phyloP scores from a whole-genome alignment of 1,140 invertebrate species.

The Hyphantria cunea region DNA sequence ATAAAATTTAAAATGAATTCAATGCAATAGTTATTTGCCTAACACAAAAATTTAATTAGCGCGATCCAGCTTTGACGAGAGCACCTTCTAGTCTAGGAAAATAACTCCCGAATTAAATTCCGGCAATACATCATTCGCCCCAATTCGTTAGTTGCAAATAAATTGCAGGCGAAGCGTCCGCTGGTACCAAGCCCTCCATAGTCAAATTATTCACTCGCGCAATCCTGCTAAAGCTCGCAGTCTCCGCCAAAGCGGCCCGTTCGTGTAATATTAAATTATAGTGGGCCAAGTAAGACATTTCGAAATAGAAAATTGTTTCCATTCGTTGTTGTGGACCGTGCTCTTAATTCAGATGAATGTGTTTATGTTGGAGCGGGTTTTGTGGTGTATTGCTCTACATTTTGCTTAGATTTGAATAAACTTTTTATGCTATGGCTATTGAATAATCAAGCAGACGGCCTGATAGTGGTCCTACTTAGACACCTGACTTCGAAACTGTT shows the following conservation, averaged over 20 bases:
- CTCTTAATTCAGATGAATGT: slow-evolving; percentile 29
- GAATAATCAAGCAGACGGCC: too few species aligned
- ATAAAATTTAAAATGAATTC: too few species aligned
- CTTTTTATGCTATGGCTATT: too few species aligned
- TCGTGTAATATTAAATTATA: slow-evolving; percentile 79
- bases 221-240: slow-evolving; percentile 69
- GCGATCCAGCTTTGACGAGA: neutral
- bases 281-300: slow-evolving; percentile 72
- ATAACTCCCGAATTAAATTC: slow-evolving; percentile 43
- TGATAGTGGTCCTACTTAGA: too few species aligned
- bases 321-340: slow-evolving; percentile 52
- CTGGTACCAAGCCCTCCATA: slow-evolving; percentile 59
- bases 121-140: slow-evolving; percentile 58
- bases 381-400: neutral
- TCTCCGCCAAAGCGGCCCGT: slow-evolving; percentile 43
- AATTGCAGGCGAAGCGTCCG: slow-evolving; percentile 59
- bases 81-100: slow-evolving; percentile 8
- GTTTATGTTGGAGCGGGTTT: slow-evolving; percentile 23
- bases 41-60: slow-evolving; percentile 7
- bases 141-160: slow-evolving; percentile 57
- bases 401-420: slow-evolving; percentile 8
- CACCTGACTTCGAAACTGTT: too few species aligned
- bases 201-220: slow-evolving; percentile 77
- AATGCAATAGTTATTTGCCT: neutral
- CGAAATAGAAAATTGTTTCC: slow-evolving; percentile 77